Conservation (phyloP, 2,113 vertebrate genomes). For the Bucco capensis region DNA sequence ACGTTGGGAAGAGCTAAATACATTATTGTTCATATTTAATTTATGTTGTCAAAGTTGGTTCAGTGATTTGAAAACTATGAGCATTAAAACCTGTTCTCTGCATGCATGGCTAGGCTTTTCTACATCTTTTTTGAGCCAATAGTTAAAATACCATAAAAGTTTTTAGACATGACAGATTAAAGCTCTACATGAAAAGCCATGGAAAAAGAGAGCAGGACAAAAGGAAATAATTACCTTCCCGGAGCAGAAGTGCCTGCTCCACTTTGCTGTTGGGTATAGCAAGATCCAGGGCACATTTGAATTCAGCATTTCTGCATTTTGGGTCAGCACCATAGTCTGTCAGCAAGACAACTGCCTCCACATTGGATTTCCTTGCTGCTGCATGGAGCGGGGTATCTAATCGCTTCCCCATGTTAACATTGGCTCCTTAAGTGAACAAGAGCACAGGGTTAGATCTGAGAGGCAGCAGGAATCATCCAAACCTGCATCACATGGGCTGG, state of each 20-base stretch:
- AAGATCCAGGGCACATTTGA: conserved; percentile 82
- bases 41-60: background rate
- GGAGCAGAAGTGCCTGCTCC: conserved; percentile 71
- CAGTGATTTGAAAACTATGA: background rate
- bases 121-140: background rate
- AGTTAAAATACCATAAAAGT: background rate
- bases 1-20: background rate
- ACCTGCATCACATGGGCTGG: background rate
- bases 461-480: background rate
- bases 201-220: background rate
- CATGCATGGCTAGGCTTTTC: background rate
- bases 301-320: conserved; percentile 78
- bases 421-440: conserved; percentile 78
- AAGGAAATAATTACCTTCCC: conserved; percentile 69
- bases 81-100: background rate
- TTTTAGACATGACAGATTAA: background rate
- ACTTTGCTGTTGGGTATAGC: conserved; percentile 71
- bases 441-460: background rate
- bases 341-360: conserved; percentile 76
- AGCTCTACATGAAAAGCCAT: background rate
- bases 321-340: conserved; percentile 85
- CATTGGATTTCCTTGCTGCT: conserved; percentile 71
- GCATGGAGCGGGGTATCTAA: conserved; percentile 85
- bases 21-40: background rate
- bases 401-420: conserved; percentile 73